Evolutionary conservation across 2,797 vertebrate genomes (phyloP).

Genomic region (Lagodon rhomboides): DNA sequence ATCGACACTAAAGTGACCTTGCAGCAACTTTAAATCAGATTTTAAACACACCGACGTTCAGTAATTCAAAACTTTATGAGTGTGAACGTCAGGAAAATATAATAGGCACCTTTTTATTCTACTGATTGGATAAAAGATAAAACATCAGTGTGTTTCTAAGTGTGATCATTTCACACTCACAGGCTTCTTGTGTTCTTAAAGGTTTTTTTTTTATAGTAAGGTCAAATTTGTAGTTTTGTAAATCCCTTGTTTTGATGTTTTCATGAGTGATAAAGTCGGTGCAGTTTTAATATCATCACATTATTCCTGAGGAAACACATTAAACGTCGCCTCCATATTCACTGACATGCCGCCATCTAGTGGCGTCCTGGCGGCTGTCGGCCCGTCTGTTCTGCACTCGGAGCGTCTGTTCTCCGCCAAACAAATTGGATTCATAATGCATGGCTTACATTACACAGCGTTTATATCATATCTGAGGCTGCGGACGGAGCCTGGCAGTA

Average conservation of each 20-base stretch:
- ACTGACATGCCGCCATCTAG: conserved; percentile 69
- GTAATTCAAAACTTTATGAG: not conserved
- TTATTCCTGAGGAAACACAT: not conserved
- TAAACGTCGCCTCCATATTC: conserved; percentile 12
- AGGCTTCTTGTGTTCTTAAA: not conserved
- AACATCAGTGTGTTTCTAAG: not conserved
- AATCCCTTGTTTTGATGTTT: not conserved
- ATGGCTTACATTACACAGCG: conserved; percentile 74
- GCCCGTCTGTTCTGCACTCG: conserved; percentile 23
- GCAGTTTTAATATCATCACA: not conserved
- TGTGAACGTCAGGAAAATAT: not conserved
- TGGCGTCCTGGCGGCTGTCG: conserved; percentile 37
- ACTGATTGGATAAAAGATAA: not conserved
- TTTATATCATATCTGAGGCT: conserved; percentile 65
- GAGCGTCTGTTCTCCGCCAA: conserved; percentile 51
- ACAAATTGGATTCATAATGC: conserved; percentile 83
- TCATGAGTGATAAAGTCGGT: not conserved
- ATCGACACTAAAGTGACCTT: not conserved
- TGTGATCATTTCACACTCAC: not conserved
- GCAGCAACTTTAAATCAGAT: not conserved
- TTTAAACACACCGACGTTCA: not conserved
- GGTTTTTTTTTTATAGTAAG: not conserved
- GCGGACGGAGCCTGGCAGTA: conserved; percentile 44
- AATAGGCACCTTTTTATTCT: not conserved
- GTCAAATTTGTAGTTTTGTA: not conserved